These are phyloP conservation scores for Rhysida immarginata DNA, from an alignment of 1,140 invertebrate species.

Conservation along the genomic window DNA sequence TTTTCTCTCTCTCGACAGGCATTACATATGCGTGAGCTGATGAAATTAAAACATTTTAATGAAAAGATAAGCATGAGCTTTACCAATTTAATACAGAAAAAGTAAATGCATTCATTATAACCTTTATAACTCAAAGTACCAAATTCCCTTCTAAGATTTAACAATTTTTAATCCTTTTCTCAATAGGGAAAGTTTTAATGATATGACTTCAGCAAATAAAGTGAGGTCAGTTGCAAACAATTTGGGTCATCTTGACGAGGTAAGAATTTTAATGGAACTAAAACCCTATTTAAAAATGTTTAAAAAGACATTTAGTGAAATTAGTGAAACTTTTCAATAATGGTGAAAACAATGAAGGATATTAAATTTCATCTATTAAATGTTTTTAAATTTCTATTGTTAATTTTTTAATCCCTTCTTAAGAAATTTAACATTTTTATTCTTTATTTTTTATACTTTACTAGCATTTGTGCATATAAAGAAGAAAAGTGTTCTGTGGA, in stretches of 20 bases:
- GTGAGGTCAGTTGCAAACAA: conserved; percentile 41
- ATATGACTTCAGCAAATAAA: conserved; percentile 41
- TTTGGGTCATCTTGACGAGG: conserved; percentile 43
- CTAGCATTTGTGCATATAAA: too few species aligned
- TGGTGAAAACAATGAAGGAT: too few species aligned
- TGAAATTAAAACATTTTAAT: conserved; percentile 36
- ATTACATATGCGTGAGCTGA: conserved; percentile 34
- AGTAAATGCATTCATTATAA: conserved; percentile 23
- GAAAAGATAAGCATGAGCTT: conserved; percentile 36
- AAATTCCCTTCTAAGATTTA: conserved; percentile 1
- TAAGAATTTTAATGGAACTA: conserved; percentile 19
- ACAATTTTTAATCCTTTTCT: conserved; percentile 8
- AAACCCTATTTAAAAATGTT: too few species aligned
- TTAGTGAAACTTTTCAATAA: background rate
- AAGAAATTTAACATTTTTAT: too few species aligned
- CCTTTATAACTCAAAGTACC: background rate
- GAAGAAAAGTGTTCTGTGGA: too few species aligned
- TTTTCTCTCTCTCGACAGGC: conserved; percentile 21
- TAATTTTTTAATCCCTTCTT: too few species aligned
- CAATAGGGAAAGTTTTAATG: conserved; percentile 39
- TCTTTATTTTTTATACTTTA: too few species aligned
- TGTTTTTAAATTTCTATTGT: too few species aligned
- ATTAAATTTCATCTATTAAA: too few species aligned
- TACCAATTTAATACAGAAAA: conserved; percentile 30
- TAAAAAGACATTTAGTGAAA: background rate